Conservation (phyloP, 1,140 invertebrate genomes). For the Drosophila sturtevanti region DNA sequence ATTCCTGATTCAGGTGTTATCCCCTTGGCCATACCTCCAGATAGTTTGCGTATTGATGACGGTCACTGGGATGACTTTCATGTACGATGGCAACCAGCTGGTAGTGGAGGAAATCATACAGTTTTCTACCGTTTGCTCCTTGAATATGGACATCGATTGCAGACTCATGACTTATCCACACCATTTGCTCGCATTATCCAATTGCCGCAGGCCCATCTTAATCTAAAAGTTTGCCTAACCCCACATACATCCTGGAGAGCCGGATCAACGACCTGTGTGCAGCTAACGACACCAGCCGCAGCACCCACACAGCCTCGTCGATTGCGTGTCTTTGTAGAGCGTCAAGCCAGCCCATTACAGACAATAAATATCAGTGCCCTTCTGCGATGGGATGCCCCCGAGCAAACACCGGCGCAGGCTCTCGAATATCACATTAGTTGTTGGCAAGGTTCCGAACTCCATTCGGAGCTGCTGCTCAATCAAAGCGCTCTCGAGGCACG, state of each 20-base stretch:
- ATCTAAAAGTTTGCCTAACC: conserved; percentile 88
- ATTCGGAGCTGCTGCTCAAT: conserved; percentile 53
- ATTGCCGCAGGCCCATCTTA: conserved; percentile 87
- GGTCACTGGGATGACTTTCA: conserved; percentile 90
- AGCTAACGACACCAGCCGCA: conserved; percentile 87
- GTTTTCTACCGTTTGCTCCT: conserved; percentile 87
- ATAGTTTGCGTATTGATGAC: conserved; percentile 85
- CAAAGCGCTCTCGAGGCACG: conserved; percentile 54
- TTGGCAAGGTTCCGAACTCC: conserved; percentile 59
- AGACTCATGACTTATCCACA: conserved; percentile 49
- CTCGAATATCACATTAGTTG: conserved; percentile 69
- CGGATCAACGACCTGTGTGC: conserved; percentile 85
- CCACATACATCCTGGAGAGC: conserved; percentile 93
- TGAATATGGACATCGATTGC: conserved; percentile 45
- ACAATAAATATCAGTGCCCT: conserved; percentile 81
- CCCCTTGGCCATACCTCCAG: conserved; percentile 86
- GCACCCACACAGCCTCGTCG: conserved; percentile 88
- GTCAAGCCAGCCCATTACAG: conserved; percentile 68
- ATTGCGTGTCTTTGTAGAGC: conserved; percentile 87
- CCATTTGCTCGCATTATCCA: conserved; percentile 67
- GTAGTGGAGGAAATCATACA: conserved; percentile 89
- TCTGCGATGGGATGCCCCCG: conserved; percentile 90
- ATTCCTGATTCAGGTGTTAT: conserved; percentile 84
- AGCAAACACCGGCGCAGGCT: conserved; percentile 84
- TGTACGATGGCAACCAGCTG: conserved; percentile 90